These are phyloP conservation scores for Galeopterus variegatus DNA, from an alignment of 2,113 vertebrate genomes.

Conservation along the genomic window DNA sequence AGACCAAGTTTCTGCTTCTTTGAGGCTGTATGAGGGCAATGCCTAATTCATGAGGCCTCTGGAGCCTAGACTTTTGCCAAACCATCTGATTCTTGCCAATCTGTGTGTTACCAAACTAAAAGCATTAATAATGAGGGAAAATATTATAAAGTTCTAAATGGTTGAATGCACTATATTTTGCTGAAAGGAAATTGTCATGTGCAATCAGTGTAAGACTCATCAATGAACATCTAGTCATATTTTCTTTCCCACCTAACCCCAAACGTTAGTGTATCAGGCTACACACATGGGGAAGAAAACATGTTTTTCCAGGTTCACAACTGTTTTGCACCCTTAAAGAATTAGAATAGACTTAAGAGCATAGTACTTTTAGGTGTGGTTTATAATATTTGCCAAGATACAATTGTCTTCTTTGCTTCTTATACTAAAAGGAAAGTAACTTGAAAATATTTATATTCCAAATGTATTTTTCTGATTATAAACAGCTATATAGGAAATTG, in stretches of 20 bases:
- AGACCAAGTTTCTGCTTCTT: not conserved
- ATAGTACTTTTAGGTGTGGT: not conserved
- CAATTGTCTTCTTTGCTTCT: not conserved
- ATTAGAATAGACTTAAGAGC: constrained; percentile 5
- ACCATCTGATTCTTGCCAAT: not conserved
- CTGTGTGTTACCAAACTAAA: not conserved
- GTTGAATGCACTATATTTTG: not conserved
- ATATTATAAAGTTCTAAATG: not conserved
- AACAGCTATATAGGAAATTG: not conserved
- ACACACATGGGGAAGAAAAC: not conserved
- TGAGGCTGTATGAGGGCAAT: not conserved
- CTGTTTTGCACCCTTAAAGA: not conserved
- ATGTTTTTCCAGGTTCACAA: not conserved
- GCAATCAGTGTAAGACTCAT: not conserved
- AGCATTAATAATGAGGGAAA: not conserved
- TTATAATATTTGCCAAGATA: constrained; percentile 36
- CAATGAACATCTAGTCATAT: not conserved
- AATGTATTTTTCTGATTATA: constrained; percentile 10
- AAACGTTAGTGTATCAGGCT: not conserved
- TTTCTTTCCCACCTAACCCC: constrained; percentile 12
- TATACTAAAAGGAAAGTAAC: not conserved
- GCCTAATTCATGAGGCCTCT: not conserved
- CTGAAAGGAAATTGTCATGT: constrained; percentile 23
- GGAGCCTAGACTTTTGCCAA: not conserved
- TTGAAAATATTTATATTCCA: constrained; percentile 8